Evolutionary conservation across 1,140 invertebrate species (phyloP).

Genomic region (Drosophila quadrilineata): DNA sequence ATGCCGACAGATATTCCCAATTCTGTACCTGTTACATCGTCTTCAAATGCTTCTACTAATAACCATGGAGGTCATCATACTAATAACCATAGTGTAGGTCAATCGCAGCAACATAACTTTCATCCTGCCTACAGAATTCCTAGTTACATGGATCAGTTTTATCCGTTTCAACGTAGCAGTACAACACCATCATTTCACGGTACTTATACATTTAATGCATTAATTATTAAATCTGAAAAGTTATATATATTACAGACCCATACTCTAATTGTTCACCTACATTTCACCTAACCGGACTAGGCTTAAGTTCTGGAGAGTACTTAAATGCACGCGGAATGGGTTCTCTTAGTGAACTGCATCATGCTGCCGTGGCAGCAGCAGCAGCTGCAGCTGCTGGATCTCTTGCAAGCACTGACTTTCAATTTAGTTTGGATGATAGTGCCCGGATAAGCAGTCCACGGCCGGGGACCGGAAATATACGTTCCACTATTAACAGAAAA

Average conservation of each 20-base stretch:
- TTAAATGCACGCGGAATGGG: constrained; percentile 55
- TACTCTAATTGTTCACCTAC: constrained; percentile 63
- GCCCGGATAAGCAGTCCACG: constrained; percentile 82
- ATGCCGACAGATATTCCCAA: constrained; percentile 16
- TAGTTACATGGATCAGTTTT: constrained; percentile 87
- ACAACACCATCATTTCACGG: constrained; percentile 82
- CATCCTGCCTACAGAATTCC: constrained; percentile 86
- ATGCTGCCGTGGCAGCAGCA: constrained; percentile 67
- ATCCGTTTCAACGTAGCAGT: constrained; percentile 85
- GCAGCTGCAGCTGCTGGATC: constrained; percentile 81
- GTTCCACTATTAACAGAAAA: constrained; percentile 90
- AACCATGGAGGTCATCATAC: constrained; percentile 45
- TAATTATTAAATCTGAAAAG: not conserved
- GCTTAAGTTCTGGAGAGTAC: constrained; percentile 72
- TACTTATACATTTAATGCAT: constrained; percentile 29
- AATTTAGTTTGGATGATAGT: constrained; percentile 87
- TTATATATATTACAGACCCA: constrained; percentile 46
- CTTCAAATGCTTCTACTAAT: constrained; percentile 20
- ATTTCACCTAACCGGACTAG: constrained; percentile 70
- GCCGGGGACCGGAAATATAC: constrained; percentile 79
- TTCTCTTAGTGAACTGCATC: constrained; percentile 66
- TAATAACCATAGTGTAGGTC: constrained; percentile 24
- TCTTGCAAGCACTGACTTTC: constrained; percentile 87
- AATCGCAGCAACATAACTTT: constrained; percentile 80
- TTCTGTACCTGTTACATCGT: constrained; percentile 5